Evolutionary conservation across 2,113 vertebrate genomes (phyloP), one percentile per base, ranked within the genome.

Genomic region (Sturnira hondurensis): DNA sequence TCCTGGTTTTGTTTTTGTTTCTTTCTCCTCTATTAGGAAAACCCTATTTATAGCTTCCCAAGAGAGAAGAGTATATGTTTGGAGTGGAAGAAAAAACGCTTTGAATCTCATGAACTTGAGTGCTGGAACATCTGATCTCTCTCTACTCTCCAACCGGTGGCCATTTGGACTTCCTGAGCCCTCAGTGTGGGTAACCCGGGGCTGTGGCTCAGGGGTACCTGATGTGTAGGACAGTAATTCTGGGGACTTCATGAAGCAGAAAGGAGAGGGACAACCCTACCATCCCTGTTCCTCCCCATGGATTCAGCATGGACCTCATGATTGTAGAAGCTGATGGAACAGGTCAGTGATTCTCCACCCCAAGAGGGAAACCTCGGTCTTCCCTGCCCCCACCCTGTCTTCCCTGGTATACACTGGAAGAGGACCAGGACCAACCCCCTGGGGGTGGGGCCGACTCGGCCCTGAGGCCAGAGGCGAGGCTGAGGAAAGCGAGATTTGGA

Each of bases 11-110:
- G 26, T 84, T 95, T 97, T 93, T 91, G 71, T 98, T 97, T 96
- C 93, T 94, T 94, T 96, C 82, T 98, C 97, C 97, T 97, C 94
- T 98, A 95, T 97, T 98, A 98, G 98, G 98, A 96, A 63, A 92
- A 98, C 97, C 88, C 98, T 99, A 99, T 99, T 99, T 99, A 99
- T 98, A 99, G 98, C 98, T 98, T 98, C 97, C 98, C 97, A 96
- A 98, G 97, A 98, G 97, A 98, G 77, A 93, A 98, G 97, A 98
- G 97, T 98, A 85, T 98, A 96, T 96, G 83, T 98, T 98, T 97
- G 96, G 95, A 96, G 95, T 97, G 87, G 94, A 96, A 97, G 97
- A 97, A 86, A 80, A 86, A 90, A 45, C 71, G 95, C 92, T 97
- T 74, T 96, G 96, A 95, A 90, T 96, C 97, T 77, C 47, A 41